Conservation (phyloP, 2,113 vertebrate species). For the Myxocyprinus asiaticus region DNA sequence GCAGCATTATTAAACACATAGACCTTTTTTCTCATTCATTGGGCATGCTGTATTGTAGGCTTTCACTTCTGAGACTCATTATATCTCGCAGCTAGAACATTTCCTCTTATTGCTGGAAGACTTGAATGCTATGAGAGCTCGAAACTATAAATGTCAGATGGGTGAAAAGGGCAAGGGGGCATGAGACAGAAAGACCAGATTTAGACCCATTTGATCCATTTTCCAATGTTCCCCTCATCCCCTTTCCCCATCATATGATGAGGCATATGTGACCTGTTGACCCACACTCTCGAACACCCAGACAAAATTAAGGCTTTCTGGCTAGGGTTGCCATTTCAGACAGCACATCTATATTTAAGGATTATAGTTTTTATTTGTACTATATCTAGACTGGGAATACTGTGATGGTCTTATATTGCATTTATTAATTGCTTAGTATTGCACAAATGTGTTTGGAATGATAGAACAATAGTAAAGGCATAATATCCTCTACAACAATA, state of each 20-base stretch:
- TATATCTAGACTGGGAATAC: background rate
- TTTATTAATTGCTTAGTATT: too few relatives aligned
- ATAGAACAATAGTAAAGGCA: too few relatives aligned
- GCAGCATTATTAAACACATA: too few relatives aligned
- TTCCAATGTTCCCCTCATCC: background rate
- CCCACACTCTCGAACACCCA: conserved; percentile 13
- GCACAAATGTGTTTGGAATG: too few relatives aligned
- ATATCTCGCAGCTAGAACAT: background rate
- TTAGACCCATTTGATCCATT: conserved; percentile 29
- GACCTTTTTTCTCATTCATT: too few relatives aligned
- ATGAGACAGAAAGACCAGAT: background rate
- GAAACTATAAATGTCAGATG: conserved; percentile 10
- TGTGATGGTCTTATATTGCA: background rate
- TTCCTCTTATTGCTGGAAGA: background rate
- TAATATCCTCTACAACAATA: too few relatives aligned
- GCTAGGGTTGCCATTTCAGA: conserved; percentile 17
- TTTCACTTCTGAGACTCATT: too few relatives aligned
- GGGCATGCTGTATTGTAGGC: too few relatives aligned
- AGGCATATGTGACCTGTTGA: background rate
- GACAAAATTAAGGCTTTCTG: conserved; percentile 29
- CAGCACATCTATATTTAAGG: conserved; percentile 26
- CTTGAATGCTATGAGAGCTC: background rate
- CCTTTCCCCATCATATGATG: conserved; percentile 15
- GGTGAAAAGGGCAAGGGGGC: conserved; percentile 2
- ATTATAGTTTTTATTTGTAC: conserved; percentile 21